A percentile compares a stretch with the other conserved stretches of the same genome.
Conservation (phyloP, 2,888 invertebrate genomes). For the Eucriotettix oculatus region DNA sequence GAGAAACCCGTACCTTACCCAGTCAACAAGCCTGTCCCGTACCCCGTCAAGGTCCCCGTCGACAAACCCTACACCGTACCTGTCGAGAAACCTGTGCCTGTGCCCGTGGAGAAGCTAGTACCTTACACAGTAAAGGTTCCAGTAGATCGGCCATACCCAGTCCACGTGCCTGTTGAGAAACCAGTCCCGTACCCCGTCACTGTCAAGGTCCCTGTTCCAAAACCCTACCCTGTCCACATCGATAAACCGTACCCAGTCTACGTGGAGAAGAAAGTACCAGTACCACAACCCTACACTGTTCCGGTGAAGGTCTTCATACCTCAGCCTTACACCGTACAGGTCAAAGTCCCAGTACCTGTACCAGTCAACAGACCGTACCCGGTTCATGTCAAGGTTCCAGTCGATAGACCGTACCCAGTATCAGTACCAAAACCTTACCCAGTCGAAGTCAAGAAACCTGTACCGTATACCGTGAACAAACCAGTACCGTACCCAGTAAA, state of each 20-base stretch:
- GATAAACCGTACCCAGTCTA: not conserved
- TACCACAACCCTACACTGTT: not conserved
- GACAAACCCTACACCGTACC: not conserved
- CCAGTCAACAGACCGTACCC: not conserved
- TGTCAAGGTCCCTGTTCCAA: not conserved
- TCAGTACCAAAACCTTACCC: not conserved
- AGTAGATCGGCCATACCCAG: slow-evolving; percentile 40
- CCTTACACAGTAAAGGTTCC: slow-evolving; percentile 40
- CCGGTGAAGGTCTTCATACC: not conserved
- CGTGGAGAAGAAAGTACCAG: slow-evolving; percentile 1
- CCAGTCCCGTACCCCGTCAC: not conserved
- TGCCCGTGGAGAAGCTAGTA: slow-evolving; percentile 4
- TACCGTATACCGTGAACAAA: not conserved
- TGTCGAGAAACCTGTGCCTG: slow-evolving; percentile 5
- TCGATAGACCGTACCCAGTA: not conserved
- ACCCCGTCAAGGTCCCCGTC: not conserved
- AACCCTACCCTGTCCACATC: not conserved
- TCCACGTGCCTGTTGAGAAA: slow-evolving; percentile 34
- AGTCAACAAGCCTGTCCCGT: not conserved
- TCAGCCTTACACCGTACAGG: not conserved
- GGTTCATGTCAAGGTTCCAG: not conserved
- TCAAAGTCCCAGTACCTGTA: slow-evolving; percentile 1
- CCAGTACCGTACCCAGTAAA: not conserved
- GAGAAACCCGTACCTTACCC: not conserved
- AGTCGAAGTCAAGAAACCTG: not conserved